These are phyloP conservation scores for Ceryle rudis DNA, from an alignment of 2,797 vertebrate species.

Conservation along the genomic window DNA sequence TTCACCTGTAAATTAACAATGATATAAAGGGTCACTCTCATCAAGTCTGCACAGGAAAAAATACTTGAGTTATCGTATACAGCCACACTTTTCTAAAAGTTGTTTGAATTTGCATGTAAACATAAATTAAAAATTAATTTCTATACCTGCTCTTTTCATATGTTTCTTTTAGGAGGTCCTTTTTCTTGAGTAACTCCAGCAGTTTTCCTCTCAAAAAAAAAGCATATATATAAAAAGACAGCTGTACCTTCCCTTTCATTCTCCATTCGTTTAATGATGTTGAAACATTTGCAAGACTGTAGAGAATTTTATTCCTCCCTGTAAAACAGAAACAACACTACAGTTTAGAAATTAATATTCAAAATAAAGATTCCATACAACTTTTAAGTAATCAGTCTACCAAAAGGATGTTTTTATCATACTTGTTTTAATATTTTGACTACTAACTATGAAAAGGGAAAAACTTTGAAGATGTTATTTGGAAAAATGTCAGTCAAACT, in stretches of 20 bases:
- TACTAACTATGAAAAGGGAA: background rate
- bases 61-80: background rate
- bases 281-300: background rate
- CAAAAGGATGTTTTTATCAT: background rate
- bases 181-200: background rate
- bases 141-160: background rate
- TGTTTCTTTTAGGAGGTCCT: rapidly evolving
- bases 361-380: background rate
- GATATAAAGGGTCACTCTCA: background rate
- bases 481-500: background rate
- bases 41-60: background rate
- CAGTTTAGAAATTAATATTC: background rate
- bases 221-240: background rate
- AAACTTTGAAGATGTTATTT: background rate
- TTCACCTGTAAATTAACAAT: no score
- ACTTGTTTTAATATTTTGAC: background rate
- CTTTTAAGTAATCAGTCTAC: background rate
- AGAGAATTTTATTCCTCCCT: background rate
- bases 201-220: background rate
- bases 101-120: background rate
- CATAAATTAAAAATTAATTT: background rate
- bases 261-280: background rate
- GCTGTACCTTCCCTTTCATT: background rate
- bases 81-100: background rate
- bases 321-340: background rate